Evolutionary conservation across 1,140 invertebrate genomes (phyloP), one percentile per base, ranked within the genome.

Genomic region (Penaeus indicus): DNA sequence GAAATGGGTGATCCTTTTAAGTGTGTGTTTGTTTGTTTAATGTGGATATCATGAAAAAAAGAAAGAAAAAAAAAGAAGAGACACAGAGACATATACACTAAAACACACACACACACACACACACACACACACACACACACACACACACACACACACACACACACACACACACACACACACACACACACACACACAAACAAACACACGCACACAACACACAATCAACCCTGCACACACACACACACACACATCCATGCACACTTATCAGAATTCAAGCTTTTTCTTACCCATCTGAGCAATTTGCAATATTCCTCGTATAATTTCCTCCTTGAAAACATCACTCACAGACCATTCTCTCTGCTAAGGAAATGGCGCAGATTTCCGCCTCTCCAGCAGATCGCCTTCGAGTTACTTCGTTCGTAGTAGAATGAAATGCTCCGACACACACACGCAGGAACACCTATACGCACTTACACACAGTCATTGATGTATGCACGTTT

Each of bases 41-140:
- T 19, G n/a, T 75, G 69, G 38, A 32, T 25, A 75, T n/a, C 18
- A 82, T 22, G 47, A 82, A 60, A 61, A 60, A 62, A 25, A 61
- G 79, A 81, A 22, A 81, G 32, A 82, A 60, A 82, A 60, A 61
- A 60, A 62, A 25, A 61, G 79, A 81, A 22, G 62, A 60, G 27
- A 22, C 3, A 60, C 62, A 25, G 72, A 75, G 3, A 25, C 21
- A 27, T 79, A 7, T 38, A 79, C 77, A 79, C 77, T n/a, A n/a
- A n/a, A n/a, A 67, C 63, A 67, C 63, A 67, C 3, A 67, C 63
- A 67, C 63, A 67, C 63, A 67, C 63, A 67, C 63, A 67, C 32
- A 80, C 27, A 77, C 18, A 32, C 72, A 27, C 21, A 0, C 5
- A n/a, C 7, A 38, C 42, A 77, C 0, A n/a, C 18, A 5, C 7